Evolutionary conservation across 1,140 invertebrate genomes (phyloP).

Genomic region (Pogonomyrmex californicus): DNA sequence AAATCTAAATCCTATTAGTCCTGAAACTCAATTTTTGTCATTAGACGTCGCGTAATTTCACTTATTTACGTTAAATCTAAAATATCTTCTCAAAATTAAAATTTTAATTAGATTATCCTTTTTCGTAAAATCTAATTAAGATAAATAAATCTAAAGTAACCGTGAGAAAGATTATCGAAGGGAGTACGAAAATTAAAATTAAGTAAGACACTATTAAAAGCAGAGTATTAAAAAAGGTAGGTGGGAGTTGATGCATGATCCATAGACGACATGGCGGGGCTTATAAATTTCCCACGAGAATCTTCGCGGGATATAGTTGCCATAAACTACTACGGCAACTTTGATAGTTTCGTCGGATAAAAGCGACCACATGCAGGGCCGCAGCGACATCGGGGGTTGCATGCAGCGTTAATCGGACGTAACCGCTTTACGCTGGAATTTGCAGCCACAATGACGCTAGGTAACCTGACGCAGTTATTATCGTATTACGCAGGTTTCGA

Average conservation of each 20-base stretch:
- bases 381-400: conserved; percentile 10
- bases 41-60: background rate
- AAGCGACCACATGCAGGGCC: conserved; percentile 37
- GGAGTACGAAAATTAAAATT: background rate
- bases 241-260: background rate
- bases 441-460: conserved; percentile 45
- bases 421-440: conserved; percentile 55
- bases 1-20: background rate
- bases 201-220: background rate
- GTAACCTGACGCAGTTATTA: conserved; percentile 48
- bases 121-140: background rate
- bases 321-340: conserved; percentile 34
- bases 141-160: background rate
- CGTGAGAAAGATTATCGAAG: background rate
- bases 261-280: background rate
- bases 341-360: conserved; percentile 24
- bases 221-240: background rate
- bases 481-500: conserved; percentile 40
- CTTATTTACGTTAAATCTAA: background rate
- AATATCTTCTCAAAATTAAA: background rate
- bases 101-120: conserved; percentile 19
- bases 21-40: conserved; percentile 5
- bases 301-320: background rate
- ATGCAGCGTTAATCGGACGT: conserved; percentile 51
- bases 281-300: conserved; percentile 26